These are phyloP conservation scores for Schrankia costaestrigalis DNA, from an alignment of 2,888 invertebrate genomes.

Conservation along the genomic window DNA sequence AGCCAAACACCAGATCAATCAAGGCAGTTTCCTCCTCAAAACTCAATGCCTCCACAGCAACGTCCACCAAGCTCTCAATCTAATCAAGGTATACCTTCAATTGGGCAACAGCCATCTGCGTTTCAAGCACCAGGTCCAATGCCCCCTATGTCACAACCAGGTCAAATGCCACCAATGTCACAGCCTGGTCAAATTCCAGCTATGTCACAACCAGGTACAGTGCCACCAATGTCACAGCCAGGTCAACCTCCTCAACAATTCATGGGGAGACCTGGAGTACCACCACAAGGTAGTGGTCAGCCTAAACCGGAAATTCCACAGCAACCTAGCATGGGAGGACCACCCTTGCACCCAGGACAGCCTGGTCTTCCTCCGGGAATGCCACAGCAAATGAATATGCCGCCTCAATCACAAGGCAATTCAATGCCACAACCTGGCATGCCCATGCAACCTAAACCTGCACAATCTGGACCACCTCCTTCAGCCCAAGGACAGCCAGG, in stretches of 20 bases:
- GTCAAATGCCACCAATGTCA: no score
- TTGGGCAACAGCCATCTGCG: slow-evolving; percentile 29
- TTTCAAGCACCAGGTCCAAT: slow-evolving; percentile 31
- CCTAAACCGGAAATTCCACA: slow-evolving; percentile 33
- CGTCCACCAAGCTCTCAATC: slow-evolving; percentile 44
- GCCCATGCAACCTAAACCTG: slow-evolving; percentile 29
- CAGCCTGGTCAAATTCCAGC: slow-evolving; percentile 31
- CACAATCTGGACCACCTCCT: slow-evolving; percentile 24
- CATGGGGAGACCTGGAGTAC: slow-evolving; percentile 41
- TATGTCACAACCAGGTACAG: slow-evolving; percentile 27
- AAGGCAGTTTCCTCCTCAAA: slow-evolving; percentile 31
- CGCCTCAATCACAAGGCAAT: slow-evolving; percentile 23
- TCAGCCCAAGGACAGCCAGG: slow-evolving; percentile 30
- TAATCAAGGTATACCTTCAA: slow-evolving; percentile 31
- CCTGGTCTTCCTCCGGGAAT: slow-evolving; percentile 12
- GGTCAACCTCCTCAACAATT: slow-evolving; percentile 26
- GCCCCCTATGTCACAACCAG: slow-evolving; percentile 43
- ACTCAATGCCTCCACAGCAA: slow-evolving; percentile 27
- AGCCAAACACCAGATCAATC: slow-evolving; percentile 28
- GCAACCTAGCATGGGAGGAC: slow-evolving; percentile 26
- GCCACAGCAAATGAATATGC: slow-evolving; percentile 18
- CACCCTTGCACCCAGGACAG: slow-evolving; percentile 19
- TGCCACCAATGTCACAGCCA: slow-evolving; percentile 42
- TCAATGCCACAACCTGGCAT: slow-evolving; percentile 29
- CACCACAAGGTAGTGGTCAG: slow-evolving; percentile 26